These are phyloP conservation scores for Sepiola atlantica DNA, from an alignment of 2,888 invertebrate genomes.

Conservation along the genomic window DNA sequence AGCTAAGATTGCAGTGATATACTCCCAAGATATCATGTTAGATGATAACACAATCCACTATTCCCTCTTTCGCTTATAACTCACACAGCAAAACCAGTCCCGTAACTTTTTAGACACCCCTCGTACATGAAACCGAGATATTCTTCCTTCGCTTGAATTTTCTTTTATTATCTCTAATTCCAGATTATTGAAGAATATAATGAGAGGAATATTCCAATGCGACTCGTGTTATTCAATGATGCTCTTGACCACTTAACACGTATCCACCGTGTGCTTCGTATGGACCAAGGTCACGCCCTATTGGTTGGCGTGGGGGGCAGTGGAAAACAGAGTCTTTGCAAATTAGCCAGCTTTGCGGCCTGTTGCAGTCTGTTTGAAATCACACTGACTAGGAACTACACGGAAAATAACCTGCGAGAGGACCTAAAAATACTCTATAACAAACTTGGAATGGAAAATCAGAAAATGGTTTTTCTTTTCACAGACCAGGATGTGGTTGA, in stretches of 20 bases:
- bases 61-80: no score
- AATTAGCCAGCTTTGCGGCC: constrained; percentile 88
- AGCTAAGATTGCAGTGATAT: no score
- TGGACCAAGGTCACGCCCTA: constrained; percentile 88
- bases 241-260: constrained; percentile 92
- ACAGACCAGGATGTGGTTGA: constrained; percentile 84
- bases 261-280: constrained; percentile 87
- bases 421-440: constrained; percentile 88
- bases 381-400: constrained; percentile 88
- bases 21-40: no score
- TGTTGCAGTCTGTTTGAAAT: constrained; percentile 89
- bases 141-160: not conserved
- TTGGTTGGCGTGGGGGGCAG: constrained; percentile 92
- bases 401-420: constrained; percentile 87
- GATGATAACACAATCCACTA: no score
- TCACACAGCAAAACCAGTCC: not conserved
- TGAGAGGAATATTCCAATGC: constrained; percentile 83
- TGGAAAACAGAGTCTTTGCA: constrained; percentile 88
- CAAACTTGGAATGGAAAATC: constrained; percentile 85
- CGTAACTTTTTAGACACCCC: not conserved
- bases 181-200: constrained; percentile 90
- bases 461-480: constrained; percentile 87
- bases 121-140: not conserved
- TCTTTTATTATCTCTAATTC: constrained; percentile 45
- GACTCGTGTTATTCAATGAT: constrained; percentile 91